Conservation (phyloP, 2,888 invertebrate genomes). For the Lithosia quadra region DNA sequence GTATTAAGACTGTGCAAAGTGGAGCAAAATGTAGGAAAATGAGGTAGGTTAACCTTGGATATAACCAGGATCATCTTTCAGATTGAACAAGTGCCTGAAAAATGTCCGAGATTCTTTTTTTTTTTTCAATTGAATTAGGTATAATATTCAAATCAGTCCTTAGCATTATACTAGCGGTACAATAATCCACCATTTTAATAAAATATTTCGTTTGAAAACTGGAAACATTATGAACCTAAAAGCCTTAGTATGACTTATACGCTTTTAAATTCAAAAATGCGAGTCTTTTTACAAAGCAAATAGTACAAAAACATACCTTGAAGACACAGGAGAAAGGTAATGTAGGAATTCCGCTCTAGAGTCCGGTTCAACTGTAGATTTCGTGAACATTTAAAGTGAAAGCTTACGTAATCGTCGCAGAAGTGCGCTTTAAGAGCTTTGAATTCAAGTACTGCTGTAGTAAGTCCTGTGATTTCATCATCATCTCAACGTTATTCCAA, state of each 20-base stretch:
- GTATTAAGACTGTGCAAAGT: no score
- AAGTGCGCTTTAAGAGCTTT: not conserved
- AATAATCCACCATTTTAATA: no score
- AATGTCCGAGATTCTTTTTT: no score
- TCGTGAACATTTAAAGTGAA: constrained; percentile 34
- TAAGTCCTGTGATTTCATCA: not conserved
- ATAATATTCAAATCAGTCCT: no score
- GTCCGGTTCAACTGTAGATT: constrained; percentile 29
- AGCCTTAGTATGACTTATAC: not conserved
- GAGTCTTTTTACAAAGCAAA: not conserved
- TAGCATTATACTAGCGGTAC: no score
- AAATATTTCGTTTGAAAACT: not conserved
- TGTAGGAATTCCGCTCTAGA: constrained; percentile 28
- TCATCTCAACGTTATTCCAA: not conserved
- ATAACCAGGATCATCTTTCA: no score
- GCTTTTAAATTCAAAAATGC: constrained; percentile 2
- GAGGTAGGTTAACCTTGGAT: no score
- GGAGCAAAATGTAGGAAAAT: no score
- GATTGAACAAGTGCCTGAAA: no score
- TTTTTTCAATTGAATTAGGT: no score
- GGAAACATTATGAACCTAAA: constrained; percentile 2
- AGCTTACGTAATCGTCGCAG: constrained; percentile 19
- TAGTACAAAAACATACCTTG: not conserved
- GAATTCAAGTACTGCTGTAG: not conserved
- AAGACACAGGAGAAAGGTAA: constrained; percentile 20